phyloP scores from a whole-genome alignment of 2,113 vertebrate species.

The Uropsilus gracilis region DNA sequence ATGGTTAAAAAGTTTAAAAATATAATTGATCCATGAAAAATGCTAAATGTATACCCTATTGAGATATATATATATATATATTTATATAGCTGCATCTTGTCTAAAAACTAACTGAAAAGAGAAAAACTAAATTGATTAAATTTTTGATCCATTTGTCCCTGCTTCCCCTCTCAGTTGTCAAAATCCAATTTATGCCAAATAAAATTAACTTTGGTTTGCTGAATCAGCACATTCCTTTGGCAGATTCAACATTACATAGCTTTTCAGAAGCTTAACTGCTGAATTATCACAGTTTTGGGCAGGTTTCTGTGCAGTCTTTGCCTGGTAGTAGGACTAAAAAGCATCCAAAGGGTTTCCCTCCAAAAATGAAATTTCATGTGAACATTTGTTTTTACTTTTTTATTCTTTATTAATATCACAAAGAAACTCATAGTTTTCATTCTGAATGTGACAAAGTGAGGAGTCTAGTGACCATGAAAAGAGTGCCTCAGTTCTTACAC shows the following conservation, averaged over 20 bases:
- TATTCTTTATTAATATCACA: slow-evolving; percentile 3
- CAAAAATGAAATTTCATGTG: slow-evolving; percentile 40
- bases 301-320: background rate
- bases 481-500: slow-evolving; percentile 12
- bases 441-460: slow-evolving; percentile 3
- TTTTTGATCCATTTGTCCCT: background rate
- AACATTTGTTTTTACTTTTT: slow-evolving; percentile 39
- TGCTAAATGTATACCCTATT: background rate
- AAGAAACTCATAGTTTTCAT: background rate
- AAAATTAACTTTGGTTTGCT: slow-evolving; percentile 50
- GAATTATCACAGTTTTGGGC: slow-evolving; percentile 40
- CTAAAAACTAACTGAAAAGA: slow-evolving; percentile 47
- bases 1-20: background rate
- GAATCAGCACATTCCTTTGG: slow-evolving; percentile 69
- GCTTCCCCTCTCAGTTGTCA: background rate
- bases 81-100: background rate
- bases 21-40: slow-evolving; percentile 27
- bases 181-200: slow-evolving; percentile 31
- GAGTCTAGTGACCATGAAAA: background rate
- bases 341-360: background rate
- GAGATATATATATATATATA: background rate
- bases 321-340: slow-evolving; percentile 32
- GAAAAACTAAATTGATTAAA: slow-evolving; percentile 38
- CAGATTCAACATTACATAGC: slow-evolving; percentile 16
- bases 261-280: slow-evolving; percentile 48